Percentiles rank a stretch among this genome's conserved stretches.
phyloP scores from a whole-genome alignment of 1,140 invertebrate genomes.

The Chlorops oryzae region DNA sequence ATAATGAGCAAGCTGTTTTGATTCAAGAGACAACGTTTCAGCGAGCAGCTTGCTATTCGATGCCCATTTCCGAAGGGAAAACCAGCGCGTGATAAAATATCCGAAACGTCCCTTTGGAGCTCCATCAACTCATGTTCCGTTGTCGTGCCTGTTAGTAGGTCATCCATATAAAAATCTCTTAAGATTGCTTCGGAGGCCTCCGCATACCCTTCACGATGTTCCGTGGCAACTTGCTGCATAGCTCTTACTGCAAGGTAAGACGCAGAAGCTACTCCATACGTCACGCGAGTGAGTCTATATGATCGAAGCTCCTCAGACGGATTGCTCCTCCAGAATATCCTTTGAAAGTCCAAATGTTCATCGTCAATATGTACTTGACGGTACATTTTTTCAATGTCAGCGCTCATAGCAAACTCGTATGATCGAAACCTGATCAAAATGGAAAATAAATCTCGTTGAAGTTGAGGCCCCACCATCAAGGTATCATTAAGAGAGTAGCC shows the following conservation, averaged over 20 bases:
- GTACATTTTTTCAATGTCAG: constrained; percentile 24
- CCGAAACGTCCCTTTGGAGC: too few species aligned
- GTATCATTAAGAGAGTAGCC: constrained; percentile 43
- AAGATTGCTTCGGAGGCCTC: too few species aligned
- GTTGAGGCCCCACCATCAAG: constrained; percentile 1
- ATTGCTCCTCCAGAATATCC: constrained; percentile 39
- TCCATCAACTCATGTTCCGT: too few species aligned
- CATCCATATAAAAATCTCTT: neutral
- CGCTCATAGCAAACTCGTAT: constrained; percentile 15
- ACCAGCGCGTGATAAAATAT: too few species aligned
- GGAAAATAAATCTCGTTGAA: neutral
- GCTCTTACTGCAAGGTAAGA: constrained; percentile 33
- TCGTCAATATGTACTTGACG: constrained; percentile 17
- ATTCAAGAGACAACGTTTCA: too few species aligned
- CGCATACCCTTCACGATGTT: too few species aligned
- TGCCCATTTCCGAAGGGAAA: too few species aligned
- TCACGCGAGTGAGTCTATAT: constrained; percentile 22
- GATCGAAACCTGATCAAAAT: constrained; percentile 18
- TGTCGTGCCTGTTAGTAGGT: too few species aligned
- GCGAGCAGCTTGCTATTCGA: too few species aligned
- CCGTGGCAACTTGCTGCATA: constrained; percentile 36
- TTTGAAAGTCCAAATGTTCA: constrained; percentile 23
- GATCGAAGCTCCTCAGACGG: constrained; percentile 9
- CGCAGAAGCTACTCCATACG: constrained; percentile 35
- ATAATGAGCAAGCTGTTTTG: too few species aligned